phyloP scores from a whole-genome alignment of 2,797 vertebrate genomes.

The Fistularia commersonii region DNA sequence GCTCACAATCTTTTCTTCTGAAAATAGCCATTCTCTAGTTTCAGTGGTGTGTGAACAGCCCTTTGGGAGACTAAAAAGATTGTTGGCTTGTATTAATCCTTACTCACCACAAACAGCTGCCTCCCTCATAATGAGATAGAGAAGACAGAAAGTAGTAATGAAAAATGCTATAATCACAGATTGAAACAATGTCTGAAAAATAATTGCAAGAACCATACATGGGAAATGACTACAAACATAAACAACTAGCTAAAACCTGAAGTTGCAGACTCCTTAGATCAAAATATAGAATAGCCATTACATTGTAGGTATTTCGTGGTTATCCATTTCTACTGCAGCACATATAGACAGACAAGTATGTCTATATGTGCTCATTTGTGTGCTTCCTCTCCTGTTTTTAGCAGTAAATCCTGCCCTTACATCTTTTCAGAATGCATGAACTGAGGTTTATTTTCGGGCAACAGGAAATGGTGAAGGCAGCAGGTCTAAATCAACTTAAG shows the following conservation, averaged over 20 bases:
- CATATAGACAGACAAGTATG: too few species aligned
- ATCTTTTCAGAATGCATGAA: constrained; percentile 49
- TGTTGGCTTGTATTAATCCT: constrained; percentile 71
- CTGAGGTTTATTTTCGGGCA: constrained; percentile 58
- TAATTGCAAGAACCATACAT: constrained; percentile 7
- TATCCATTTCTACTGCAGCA: neutral
- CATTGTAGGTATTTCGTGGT: neutral
- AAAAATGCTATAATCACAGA: constrained; percentile 38
- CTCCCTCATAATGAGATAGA: constrained; percentile 47
- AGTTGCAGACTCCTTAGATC: too few species aligned
- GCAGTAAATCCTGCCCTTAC: constrained; percentile 50
- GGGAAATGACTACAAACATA: too few species aligned
- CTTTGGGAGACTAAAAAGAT: constrained; percentile 58
- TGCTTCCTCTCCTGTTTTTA: constrained; percentile 16
- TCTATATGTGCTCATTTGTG: constrained; percentile 2
- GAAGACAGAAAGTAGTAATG: neutral
- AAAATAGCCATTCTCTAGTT: constrained; percentile 54
- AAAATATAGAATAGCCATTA: too few species aligned
- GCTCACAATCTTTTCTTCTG: constrained; percentile 41
- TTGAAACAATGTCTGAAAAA: constrained; percentile 10
- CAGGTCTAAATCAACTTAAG: constrained; percentile 56
- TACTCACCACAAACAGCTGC: constrained; percentile 21
- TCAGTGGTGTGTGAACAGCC: constrained; percentile 50
- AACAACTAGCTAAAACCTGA: too few species aligned
- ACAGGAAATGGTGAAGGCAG: constrained; percentile 53